A percentile compares a stretch with the other conserved stretches of the same genome.
Conservation (phyloP, 2,113 vertebrate genomes). For the Oncorhynchus nerka region DNA sequence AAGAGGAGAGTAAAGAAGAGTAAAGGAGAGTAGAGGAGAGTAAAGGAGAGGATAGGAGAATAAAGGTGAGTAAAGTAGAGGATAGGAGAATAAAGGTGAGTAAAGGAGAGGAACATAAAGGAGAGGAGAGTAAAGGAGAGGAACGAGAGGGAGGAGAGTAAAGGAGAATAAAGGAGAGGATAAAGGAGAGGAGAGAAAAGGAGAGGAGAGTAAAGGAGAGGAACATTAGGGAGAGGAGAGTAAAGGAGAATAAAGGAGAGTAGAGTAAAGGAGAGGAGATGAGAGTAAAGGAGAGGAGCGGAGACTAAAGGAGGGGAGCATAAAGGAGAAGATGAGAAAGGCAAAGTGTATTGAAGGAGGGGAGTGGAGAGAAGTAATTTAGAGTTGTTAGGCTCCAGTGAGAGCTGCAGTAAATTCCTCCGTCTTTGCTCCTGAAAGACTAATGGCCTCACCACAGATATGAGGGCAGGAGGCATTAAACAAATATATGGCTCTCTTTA, state of each 20-base stretch:
- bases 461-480: conserved; percentile 55
- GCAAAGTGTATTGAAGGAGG: conserved; percentile 4
- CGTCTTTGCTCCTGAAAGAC: conserved; percentile 48
- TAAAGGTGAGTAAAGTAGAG: no score
- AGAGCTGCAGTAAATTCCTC: conserved; percentile 43
- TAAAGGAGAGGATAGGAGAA: no score
- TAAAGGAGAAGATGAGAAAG: no score
- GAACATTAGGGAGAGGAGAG: not conserved
- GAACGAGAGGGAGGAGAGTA: no score
- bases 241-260: not conserved
- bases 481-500: conserved; percentile 63
- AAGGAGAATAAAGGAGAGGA: not conserved
- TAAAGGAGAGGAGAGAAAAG: no score
- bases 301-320: not conserved
- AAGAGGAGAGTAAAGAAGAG: no score
- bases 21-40: no score
- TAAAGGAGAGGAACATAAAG: no score
- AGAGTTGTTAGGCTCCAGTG: conserved; percentile 40
- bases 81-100: no score
- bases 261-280: rapidly evolving
- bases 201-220: no score
- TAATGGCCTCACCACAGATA: conserved; percentile 52
- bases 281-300: no score
- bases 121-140: no score
- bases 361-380: conserved; percentile 47